Evolutionary conservation across 2,797 vertebrate species (phyloP).

Genomic region (Peromyscus melanophrys): DNA sequence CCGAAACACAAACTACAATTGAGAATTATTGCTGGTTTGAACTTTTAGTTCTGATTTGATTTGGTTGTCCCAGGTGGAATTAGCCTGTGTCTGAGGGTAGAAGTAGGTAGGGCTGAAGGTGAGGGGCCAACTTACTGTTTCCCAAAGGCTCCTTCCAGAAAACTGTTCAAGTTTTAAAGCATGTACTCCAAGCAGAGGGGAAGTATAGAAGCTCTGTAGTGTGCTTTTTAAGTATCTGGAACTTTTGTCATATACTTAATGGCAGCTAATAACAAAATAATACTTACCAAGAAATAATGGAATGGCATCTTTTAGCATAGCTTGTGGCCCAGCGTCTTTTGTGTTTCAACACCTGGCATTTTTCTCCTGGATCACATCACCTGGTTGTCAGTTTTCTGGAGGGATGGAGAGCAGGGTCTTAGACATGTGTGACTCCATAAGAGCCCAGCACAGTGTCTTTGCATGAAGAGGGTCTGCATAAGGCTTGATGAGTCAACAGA

Average conservation of each 20-base stretch:
- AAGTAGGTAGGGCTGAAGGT: slow-evolving; percentile 49
- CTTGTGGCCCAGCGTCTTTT: neutral
- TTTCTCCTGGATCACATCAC: neutral
- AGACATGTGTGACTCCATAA: rapidly evolving
- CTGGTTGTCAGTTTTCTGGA: neutral
- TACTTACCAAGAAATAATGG: neutral
- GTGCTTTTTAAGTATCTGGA: neutral
- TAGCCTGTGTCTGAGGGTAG: slow-evolving; percentile 55
- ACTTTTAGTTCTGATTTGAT: slow-evolving; percentile 72
- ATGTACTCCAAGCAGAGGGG: neutral
- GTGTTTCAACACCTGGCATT: neutral
- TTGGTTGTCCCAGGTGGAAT: slow-evolving; percentile 55
- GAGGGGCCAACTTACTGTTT: slow-evolving; percentile 66
- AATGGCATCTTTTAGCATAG: neutral
- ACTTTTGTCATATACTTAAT: neutral
- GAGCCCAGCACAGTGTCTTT: neutral
- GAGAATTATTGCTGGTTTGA: slow-evolving; percentile 74
- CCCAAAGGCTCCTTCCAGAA: slow-evolving; percentile 13
- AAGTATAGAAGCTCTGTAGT: neutral
- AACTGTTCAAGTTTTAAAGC: slow-evolving; percentile 39
- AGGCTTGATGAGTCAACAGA: neutral
- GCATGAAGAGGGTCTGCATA: neutral
- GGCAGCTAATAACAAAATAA: neutral
- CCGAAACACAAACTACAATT: slow-evolving; percentile 43
- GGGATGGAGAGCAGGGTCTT: neutral